A percentile compares a stretch with the other conserved stretches of the same genome.
Evolutionary conservation across 30 jellyfish, hydroid and myxozoan genomes (phyloP).

Genomic region (Mastigias papua): DNA sequence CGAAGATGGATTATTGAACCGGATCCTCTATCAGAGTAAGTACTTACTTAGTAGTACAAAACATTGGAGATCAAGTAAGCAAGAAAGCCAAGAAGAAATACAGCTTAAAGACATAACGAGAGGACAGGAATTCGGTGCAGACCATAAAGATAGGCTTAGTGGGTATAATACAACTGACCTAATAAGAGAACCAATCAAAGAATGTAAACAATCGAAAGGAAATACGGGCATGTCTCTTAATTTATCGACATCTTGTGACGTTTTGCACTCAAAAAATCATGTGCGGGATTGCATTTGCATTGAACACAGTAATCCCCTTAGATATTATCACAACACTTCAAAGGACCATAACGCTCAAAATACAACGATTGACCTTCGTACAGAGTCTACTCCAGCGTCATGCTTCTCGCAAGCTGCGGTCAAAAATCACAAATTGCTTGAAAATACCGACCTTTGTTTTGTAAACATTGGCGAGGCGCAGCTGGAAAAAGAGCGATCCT

Average conservation of each 20-base stretch:
- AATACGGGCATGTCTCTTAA: background rate
- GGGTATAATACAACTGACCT: background rate
- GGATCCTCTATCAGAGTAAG: conserved; percentile 33
- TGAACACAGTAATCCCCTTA: conserved; percentile 29
- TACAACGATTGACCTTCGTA: conserved; percentile 2
- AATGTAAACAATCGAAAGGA: conserved; percentile 21
- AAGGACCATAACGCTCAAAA: conserved; percentile 15
- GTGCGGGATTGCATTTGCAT: conserved; percentile 39
- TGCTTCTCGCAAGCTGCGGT: conserved; percentile 25
- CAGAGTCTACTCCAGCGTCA: conserved; percentile 20
- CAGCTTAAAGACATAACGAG: background rate
- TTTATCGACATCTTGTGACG: background rate
- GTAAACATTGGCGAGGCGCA: conserved; percentile 63
- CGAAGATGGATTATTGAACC: conserved; percentile 7
- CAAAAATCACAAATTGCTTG: conserved; percentile 13
- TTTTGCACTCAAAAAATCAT: conserved; percentile 1
- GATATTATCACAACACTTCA: conserved; percentile 24
- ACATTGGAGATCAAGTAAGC: conserved; percentile 7
- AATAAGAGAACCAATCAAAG: conserved; percentile 9
- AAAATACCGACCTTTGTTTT: conserved; percentile 44
- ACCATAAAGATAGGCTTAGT: background rate
- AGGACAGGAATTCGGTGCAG: background rate
- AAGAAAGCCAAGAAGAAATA: background rate
- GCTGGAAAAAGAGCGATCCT: conserved; percentile 30
- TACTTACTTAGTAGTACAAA: background rate